Evolutionary conservation across 1,140 invertebrate species (phyloP).

Genomic region (Eubasilissa regina): DNA sequence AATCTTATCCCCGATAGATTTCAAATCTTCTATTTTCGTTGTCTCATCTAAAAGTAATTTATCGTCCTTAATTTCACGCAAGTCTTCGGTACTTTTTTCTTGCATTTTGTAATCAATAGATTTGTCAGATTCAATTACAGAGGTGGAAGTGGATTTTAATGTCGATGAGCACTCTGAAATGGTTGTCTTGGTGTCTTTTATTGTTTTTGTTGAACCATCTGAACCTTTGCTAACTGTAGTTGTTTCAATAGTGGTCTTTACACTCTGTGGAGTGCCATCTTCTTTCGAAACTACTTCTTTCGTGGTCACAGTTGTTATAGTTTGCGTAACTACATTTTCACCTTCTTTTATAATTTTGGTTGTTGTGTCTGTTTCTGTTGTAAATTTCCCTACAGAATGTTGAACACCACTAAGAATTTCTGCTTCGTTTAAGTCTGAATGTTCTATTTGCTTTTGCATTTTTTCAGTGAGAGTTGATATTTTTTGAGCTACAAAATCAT

Average conservation of each 20-base stretch:
- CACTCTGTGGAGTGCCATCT: constrained; percentile 71
- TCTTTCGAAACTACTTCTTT: constrained; percentile 71
- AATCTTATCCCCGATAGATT: constrained; percentile 46
- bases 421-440: constrained; percentile 60
- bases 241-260: constrained; percentile 73
- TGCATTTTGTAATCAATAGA: constrained; percentile 55
- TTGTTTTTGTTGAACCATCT: constrained; percentile 69
- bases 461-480: constrained; percentile 72
- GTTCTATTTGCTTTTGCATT: constrained; percentile 62
- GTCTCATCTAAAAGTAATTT: constrained; percentile 31
- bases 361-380: constrained; percentile 71
- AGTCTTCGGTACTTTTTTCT: constrained; percentile 43
- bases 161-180: constrained; percentile 71
- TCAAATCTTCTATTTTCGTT: constrained; percentile 43
- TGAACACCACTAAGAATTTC: constrained; percentile 67
- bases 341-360: constrained; percentile 72
- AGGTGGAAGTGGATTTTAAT: constrained; percentile 67
- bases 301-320: constrained; percentile 71
- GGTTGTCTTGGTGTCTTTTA: constrained; percentile 70
- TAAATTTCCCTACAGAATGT: constrained; percentile 69
- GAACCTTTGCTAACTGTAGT: constrained; percentile 70
- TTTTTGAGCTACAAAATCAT: constrained; percentile 70
- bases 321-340: constrained; percentile 71
- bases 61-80: neutral
- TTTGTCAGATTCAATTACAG: constrained; percentile 33